These are phyloP conservation scores for Periparus ater DNA, from an alignment of 2,797 vertebrate genomes.

Conservation along the genomic window DNA sequence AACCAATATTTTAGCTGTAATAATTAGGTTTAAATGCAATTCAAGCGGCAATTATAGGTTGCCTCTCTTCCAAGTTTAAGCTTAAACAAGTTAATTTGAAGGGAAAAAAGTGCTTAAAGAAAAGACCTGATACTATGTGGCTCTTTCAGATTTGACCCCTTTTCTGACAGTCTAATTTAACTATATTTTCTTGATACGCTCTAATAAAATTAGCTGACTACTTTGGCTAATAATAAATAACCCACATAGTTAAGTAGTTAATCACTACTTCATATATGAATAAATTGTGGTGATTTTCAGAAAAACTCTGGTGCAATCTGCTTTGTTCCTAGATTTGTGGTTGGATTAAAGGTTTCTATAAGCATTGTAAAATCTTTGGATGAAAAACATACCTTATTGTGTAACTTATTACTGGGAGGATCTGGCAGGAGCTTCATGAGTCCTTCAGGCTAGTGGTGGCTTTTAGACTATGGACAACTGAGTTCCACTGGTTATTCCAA, in stretches of 20 bases:
- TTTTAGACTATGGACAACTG: background rate
- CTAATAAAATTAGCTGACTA: background rate
- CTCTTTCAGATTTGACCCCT: background rate
- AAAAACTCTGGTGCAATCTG: background rate
- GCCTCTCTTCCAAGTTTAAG: background rate
- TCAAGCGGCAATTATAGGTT: background rate
- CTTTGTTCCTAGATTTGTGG: background rate
- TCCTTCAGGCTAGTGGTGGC: background rate
- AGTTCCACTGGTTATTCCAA: background rate
- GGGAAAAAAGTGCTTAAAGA: background rate
- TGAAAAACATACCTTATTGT: background rate
- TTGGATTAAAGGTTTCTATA: background rate
- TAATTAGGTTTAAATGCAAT: background rate
- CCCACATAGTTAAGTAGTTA: background rate
- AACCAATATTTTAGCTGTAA: background rate
- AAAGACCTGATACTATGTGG: background rate
- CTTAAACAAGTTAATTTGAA: background rate
- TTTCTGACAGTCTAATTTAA: background rate
- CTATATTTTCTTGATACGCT: background rate
- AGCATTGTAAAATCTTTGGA: background rate
- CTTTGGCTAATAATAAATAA: background rate
- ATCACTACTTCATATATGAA: background rate
- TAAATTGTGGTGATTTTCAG: background rate
- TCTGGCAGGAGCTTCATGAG: background rate
- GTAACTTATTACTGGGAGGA: background rate